Conservation (phyloP, 1,140 invertebrate genomes). For the Idris sp. region DNA sequence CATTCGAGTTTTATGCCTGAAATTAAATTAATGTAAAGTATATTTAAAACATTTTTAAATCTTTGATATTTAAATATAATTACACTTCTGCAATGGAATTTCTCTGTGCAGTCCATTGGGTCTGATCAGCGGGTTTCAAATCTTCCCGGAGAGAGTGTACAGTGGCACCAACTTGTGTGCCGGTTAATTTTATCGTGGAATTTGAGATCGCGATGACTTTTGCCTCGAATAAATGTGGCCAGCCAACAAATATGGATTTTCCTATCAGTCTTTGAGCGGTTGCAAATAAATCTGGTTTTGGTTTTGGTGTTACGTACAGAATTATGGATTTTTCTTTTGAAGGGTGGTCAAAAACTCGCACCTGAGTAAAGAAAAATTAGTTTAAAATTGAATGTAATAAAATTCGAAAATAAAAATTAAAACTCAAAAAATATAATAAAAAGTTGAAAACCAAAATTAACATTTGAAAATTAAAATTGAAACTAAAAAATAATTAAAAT, state of each 20-base stretch:
- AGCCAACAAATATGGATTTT: constrained; percentile 87
- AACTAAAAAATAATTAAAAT: too few species aligned
- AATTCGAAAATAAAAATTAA: neutral
- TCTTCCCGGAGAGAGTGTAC: constrained; percentile 46
- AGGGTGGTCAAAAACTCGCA: constrained; percentile 92
- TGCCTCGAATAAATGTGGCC: constrained; percentile 92
- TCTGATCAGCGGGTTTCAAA: constrained; percentile 9
- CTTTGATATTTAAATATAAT: too few species aligned
- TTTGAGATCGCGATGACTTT: constrained; percentile 68
- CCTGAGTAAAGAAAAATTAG: constrained; percentile 31
- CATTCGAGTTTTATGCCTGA: constrained; percentile 81
- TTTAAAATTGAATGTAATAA: neutral
- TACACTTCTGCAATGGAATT: constrained; percentile 65
- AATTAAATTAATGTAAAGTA: constrained; percentile 53
- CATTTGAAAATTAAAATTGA: too few species aligned
- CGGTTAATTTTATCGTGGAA: constrained; percentile 28
- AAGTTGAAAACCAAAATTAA: too few species aligned
- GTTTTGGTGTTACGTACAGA: constrained; percentile 80
- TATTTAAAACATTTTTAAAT: too few species aligned
- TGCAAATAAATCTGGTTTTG: constrained; percentile 67
- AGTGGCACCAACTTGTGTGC: too few species aligned
- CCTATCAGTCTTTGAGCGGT: constrained; percentile 84
- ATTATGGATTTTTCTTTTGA: constrained; percentile 91
- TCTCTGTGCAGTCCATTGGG: constrained; percentile 30
- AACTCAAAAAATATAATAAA: neutral